Evolutionary conservation across 2,113 vertebrate species (phyloP).

Genomic region (Polypterus bichir): DNA sequence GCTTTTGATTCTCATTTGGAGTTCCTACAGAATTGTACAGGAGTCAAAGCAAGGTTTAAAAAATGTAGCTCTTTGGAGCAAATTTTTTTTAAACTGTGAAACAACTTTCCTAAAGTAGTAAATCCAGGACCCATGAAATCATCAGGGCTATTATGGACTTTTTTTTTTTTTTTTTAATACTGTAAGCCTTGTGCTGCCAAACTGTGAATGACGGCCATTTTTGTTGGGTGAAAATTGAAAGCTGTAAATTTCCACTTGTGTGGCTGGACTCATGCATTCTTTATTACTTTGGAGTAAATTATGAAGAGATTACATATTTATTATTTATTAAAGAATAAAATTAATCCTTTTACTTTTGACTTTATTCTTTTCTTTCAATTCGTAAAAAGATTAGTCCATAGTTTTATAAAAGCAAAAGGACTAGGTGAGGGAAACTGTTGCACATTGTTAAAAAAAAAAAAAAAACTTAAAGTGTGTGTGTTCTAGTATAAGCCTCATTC

Average conservation of each 20-base stretch:
- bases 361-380: too few relatives aligned
- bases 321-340: slow-evolving; percentile 49
- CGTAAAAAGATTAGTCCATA: too few relatives aligned
- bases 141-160: slow-evolving; percentile 38
- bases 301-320: slow-evolving; percentile 76
- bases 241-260: slow-evolving; percentile 40
- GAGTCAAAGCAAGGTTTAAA: slow-evolving; percentile 21
- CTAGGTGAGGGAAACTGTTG: too few relatives aligned
- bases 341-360: too few relatives aligned
- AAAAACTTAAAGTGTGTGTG: too few relatives aligned
- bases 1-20: slow-evolving; percentile 14
- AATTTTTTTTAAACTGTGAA: slow-evolving; percentile 60
- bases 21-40: background rate
- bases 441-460: too few relatives aligned
- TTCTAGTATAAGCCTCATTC: too few relatives aligned
- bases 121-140: slow-evolving; percentile 33
- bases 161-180: slow-evolving; percentile 35
- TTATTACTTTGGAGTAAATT: slow-evolving; percentile 34
- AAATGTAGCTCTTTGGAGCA: slow-evolving; percentile 43
- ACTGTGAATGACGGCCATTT: slow-evolving; percentile 67
- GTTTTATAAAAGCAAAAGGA: too few relatives aligned
- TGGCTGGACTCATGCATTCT: slow-evolving; percentile 71
- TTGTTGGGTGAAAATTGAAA: slow-evolving; percentile 14
- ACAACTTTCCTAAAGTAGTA: slow-evolving; percentile 30
- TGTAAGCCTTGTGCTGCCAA: slow-evolving; percentile 51